Percentiles rank a stretch among this genome's conserved stretches.
Conservation (phyloP, 2,888 invertebrate genomes). For the Plebejus argus region DNA sequence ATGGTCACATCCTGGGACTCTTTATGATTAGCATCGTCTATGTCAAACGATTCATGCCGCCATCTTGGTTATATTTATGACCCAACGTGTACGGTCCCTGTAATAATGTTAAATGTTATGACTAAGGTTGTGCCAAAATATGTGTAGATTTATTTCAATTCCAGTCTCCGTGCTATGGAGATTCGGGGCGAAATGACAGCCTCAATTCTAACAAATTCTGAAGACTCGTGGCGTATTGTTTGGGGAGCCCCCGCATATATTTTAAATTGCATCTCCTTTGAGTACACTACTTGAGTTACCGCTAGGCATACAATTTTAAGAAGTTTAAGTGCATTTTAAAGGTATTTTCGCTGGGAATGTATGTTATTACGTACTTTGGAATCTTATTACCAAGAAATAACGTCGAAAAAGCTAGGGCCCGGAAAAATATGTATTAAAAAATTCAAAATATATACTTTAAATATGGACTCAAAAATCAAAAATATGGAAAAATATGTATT, state of each 20-base stretch:
- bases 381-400: background rate
- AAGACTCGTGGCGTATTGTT: conserved; percentile 32
- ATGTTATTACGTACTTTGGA: background rate
- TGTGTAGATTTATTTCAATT: background rate
- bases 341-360: background rate
- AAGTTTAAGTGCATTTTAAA: conserved; percentile 22
- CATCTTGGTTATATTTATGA: too few species aligned
- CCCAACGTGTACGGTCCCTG: too few species aligned
- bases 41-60: too few species aligned
- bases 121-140: too few species aligned
- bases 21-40: too few species aligned
- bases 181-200: background rate
- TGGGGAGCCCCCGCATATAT: conserved; percentile 38
- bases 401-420: background rate
- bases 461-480: too few species aligned
- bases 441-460: too few species aligned
- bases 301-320: conserved; percentile 17
- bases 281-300: conserved; percentile 31
- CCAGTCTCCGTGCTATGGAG: conserved; percentile 5
- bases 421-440: too few species aligned
- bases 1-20: too few species aligned
- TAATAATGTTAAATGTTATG: too few species aligned
- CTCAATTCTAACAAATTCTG: conserved; percentile 26
- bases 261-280: conserved; percentile 38
- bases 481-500: too few species aligned